Percentiles rank a stretch among this genome's conserved stretches.
Conservation (phyloP, 1,140 invertebrate genomes). For the Heliconius hewitsoni region DNA sequence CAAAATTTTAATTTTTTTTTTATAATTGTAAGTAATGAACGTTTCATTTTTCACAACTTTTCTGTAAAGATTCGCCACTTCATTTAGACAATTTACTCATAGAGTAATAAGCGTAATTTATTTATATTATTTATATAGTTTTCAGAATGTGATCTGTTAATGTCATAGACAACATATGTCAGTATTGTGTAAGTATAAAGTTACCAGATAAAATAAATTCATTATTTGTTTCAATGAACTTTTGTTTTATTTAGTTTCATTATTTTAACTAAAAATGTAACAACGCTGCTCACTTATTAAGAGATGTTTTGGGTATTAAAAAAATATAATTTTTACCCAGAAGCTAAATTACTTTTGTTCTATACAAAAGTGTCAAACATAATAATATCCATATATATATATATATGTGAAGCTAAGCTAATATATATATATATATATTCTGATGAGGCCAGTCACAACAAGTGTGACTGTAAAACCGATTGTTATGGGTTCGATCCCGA, state of each 20-base stretch:
- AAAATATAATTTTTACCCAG: no score
- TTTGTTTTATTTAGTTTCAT: constrained; percentile 8
- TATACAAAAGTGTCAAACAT: no score
- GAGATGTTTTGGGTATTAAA: no score
- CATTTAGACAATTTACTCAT: constrained; percentile 34
- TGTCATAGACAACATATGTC: constrained; percentile 40
- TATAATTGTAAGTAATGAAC: not conserved
- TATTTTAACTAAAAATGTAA: not conserved
- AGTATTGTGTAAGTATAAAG: constrained; percentile 48
- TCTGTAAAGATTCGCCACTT: constrained; percentile 8
- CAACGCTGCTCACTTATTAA: no score
- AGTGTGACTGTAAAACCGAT: no score
- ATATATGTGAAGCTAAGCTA: no score
- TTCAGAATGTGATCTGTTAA: constrained; percentile 54
- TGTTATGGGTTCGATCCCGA: no score
- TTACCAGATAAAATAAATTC: constrained; percentile 49
- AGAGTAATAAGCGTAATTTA: constrained; percentile 59
- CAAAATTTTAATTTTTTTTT: not conserved
- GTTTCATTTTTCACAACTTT: not conserved
- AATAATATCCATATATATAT: no score
- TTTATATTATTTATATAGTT: constrained; percentile 49
- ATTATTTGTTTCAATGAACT: constrained; percentile 22
- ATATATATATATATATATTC: no score
- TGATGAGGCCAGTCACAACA: no score
- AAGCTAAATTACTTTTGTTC: no score